Base-by-base conservation (phyloP, 2,113 vertebrate genomes). In the Spheniscus mendiculus region DNA sequence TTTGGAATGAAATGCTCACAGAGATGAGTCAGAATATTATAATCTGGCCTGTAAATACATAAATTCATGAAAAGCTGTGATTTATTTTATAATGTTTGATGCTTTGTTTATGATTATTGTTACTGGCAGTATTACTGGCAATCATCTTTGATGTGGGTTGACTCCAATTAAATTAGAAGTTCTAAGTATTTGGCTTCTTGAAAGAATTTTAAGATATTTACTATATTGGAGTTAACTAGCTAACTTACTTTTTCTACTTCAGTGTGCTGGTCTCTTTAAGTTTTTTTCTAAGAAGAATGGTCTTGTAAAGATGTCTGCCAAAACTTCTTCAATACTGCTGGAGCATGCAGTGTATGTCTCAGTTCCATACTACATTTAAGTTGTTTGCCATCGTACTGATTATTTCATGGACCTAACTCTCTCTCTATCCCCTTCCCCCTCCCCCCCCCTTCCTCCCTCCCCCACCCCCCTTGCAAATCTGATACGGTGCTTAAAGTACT, bases 41-140 rank as follows among this genome's bases (percentile, higher is more conserved):
- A 87, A 65, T 61, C 50, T 93, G 38, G n/a, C 69, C 27, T 47
- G 34, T 80, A 91, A 83, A 87, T 76, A 78, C 49, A 86, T 44
- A 65, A 74, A 62, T 89, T 59, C 32, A 72, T 84, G 29, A 94
- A 92, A 89, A 89, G 32, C 55, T 93, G 45, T 70, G 36, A 49
- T 95, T 92, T 94, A 50, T 94, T 83, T 90, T 85, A 32, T 44
- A 74, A 44, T 22, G 17, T 84, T 79, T 92, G 50, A 27, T 73
- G 44, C 16, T 78, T 93, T 82, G 69, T 92, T 91, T 94, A 79
- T 82, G 27, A 69, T 94, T 84, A 56, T 91, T 90, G 17, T 83
- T 95, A 50, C 62, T 91, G 73, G 55, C 71, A 70, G 12, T 74
- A 72, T 83, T 87, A 52, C 25, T 87, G 81, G 53, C 50, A 89